Evolutionary conservation across 2,888 invertebrate species (phyloP), one percentile per base, ranked within the genome.

Genomic region (Nomada lathburiana): DNA sequence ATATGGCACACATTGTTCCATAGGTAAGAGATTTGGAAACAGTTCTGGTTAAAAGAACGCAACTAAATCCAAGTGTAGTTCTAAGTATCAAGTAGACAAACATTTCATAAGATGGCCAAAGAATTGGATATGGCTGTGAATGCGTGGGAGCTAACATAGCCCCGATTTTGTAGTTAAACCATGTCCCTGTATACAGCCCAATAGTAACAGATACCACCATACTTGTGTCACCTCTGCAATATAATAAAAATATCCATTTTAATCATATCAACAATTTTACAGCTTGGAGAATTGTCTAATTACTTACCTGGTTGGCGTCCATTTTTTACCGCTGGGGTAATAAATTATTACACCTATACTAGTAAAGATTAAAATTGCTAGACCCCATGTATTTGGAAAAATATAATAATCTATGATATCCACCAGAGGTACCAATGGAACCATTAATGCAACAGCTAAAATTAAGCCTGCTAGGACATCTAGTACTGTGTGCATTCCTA

Each of bases 401-500:
- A 97, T 95, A 89, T 96, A 95, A 80, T 96, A 95, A 93, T 98
- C 98, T 77, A 97, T 94, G 76, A 93, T 91, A 93, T 98, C 97
- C 71, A 98, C 96, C 50, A 97, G 89, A 20, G 98, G 98, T 71
- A 98, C 95, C 79, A 98, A 94, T 50, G 96, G 95, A 60, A 96
- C 94, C 95, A 98, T 96, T 80, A 98, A 94, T 1, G 95, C 73
- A 3, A 96, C 92, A 0, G 97, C 96, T 85, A 98, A 94, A 2
- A 95, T 86, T 71, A 98, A 94, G 1, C 98, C 98, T 18, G 96
- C 98, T 74, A 98, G 94, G 83, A 98, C 96, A 93, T 98, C 98
- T 95, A 98, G 94, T 83, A 98, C 96, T 89, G 97, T 97, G 92
- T 98, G 98, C 98, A 98, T 98, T 88, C 98, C 98, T 68, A 98